phyloP scores from a whole-genome alignment of 2,888 invertebrate species.

The Epistrophe grossulariae region DNA sequence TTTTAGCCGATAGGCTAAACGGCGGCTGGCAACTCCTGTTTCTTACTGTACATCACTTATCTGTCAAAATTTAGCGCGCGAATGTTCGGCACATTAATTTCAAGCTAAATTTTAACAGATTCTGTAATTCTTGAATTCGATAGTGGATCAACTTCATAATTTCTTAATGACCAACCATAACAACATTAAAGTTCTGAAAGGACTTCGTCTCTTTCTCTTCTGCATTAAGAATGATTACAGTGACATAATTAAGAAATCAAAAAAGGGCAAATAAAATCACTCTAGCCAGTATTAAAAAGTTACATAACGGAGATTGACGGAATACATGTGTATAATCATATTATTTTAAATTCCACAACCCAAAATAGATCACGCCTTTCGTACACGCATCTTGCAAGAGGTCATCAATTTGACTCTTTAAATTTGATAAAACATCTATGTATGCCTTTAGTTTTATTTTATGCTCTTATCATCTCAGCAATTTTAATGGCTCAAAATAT shows the following conservation, averaged over 20 bases:
- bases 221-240: neutral
- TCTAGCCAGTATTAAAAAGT: neutral
- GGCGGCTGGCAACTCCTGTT: no score
- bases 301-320: neutral
- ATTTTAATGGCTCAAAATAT: slow-evolving; percentile 19
- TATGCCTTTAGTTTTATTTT: slow-evolving; percentile 22
- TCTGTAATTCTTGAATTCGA: no score
- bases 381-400: slow-evolving; percentile 35
- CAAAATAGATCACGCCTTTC: slow-evolving; percentile 43
- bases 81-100: no score
- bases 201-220: neutral
- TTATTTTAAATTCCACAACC: neutral
- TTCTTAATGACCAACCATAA: neutral
- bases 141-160: neutral
- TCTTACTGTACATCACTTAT: no score
- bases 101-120: no score
- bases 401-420: slow-evolving; percentile 58
- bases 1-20: no score
- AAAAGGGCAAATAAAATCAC: neutral
- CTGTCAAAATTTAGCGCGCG: no score
- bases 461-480: slow-evolving; percentile 49
- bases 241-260: neutral
- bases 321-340: neutral
- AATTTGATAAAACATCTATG: slow-evolving; percentile 48
- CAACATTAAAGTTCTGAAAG: neutral